Percentiles rank a stretch among this genome's conserved stretches.
Evolutionary conservation across 2,797 vertebrate genomes (phyloP).

Genomic region (Melanotaenia pygmaea): DNA sequence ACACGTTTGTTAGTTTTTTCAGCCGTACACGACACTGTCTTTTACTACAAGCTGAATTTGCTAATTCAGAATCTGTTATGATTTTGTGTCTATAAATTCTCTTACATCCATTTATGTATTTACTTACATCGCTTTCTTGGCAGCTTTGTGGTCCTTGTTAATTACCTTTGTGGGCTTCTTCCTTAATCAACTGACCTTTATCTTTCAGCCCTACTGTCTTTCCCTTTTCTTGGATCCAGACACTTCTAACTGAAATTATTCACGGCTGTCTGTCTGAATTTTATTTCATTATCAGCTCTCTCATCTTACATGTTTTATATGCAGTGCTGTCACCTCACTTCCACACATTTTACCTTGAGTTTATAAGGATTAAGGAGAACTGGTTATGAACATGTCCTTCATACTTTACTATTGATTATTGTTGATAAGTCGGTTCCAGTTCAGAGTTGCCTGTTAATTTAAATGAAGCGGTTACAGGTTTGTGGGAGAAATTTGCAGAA

Average conservation of each 20-base stretch:
- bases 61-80: constrained; percentile 19
- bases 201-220: constrained; percentile 7
- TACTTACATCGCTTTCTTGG: constrained; percentile 1
- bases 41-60: constrained; percentile 10
- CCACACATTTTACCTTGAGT: background rate
- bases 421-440: too few relatives aligned
- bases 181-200: constrained; percentile 32
- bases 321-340: background rate
- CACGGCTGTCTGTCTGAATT: constrained; percentile 16
- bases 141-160: constrained; percentile 15
- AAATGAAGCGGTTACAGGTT: too few relatives aligned
- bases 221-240: constrained; percentile 17
- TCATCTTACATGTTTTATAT: constrained; percentile 17
- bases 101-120: background rate
- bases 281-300: background rate
- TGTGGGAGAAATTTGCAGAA: background rate
- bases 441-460: too few relatives aligned
- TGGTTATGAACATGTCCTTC: too few relatives aligned
- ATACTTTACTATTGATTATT: too few relatives aligned
- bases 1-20: background rate
- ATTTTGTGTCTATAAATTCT: constrained; percentile 4
- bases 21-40: constrained; percentile 3
- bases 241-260: constrained; percentile 19
- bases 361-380: background rate
- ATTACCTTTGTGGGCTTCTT: constrained; percentile 19